Evolutionary conservation across 2,113 vertebrate genomes (phyloP).

Genomic region (Condylura cristata): DNA sequence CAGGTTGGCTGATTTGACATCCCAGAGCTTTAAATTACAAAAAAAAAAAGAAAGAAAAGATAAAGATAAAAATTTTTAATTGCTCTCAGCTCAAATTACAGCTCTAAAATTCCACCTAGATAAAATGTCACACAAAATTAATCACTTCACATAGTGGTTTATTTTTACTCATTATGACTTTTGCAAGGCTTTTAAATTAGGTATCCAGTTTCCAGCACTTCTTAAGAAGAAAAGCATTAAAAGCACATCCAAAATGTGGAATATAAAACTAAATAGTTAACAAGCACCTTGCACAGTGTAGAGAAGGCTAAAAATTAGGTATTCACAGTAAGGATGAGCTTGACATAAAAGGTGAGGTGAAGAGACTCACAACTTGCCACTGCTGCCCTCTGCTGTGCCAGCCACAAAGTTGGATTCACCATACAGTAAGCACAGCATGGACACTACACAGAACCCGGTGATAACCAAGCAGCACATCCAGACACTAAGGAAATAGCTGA

Average conservation of each 20-base stretch:
- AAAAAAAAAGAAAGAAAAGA: conserved; percentile 3
- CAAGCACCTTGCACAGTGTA: not conserved
- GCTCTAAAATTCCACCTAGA: not conserved
- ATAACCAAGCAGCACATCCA: not conserved
- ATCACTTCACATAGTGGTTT: not conserved
- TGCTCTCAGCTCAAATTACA: conserved; percentile 36
- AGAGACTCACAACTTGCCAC: not conserved
- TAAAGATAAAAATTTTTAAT: not conserved
- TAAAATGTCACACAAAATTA: not conserved
- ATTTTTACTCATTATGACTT: conserved; percentile 10
- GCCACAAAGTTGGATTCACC: not conserved
- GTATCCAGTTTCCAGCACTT: conserved; percentile 14
- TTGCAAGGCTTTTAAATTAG: conserved; percentile 38
- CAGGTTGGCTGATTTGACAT: conserved; percentile 89
- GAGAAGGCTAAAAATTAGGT: not conserved
- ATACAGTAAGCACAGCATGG: rapidly evolving
- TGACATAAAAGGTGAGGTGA: not conserved
- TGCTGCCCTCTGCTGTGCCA: conserved; percentile 75
- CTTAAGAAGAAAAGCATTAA: not conserved
- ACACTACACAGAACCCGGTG: not conserved
- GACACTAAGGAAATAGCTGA: not conserved
- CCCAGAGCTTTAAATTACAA: conserved; percentile 89
- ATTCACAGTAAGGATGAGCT: not conserved
- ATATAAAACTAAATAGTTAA: not conserved
- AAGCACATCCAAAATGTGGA: not conserved